Conservation (phyloP, 2,113 vertebrate species). For the Mesitornis unicolor region DNA sequence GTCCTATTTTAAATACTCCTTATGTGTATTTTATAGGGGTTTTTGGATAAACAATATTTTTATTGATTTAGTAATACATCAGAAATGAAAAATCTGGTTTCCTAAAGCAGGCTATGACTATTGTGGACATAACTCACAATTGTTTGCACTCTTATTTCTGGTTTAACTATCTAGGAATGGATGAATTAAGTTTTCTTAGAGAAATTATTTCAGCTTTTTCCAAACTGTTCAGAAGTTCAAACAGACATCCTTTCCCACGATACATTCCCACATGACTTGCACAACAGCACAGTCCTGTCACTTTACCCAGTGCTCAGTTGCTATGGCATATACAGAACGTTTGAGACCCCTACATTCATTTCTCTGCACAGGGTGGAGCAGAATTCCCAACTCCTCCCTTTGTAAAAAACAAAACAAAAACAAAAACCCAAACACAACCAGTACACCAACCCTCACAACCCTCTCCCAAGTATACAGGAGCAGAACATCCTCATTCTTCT, state of each 20-base stretch:
- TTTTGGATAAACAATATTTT: no score
- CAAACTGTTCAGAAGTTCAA: background rate
- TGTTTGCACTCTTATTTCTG: background rate
- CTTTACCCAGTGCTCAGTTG: background rate
- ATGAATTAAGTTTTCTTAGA: background rate
- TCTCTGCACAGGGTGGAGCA: background rate
- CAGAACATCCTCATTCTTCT: background rate
- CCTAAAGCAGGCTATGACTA: background rate
- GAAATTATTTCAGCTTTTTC: background rate
- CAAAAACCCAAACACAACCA: no score
- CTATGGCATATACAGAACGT: rapidly evolving
- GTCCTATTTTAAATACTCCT: background rate
- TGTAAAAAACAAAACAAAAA: background rate
- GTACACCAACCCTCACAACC: background rate
- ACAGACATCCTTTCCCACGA: background rate
- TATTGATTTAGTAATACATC: background rate
- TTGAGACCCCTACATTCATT: rapidly evolving
- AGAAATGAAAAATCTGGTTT: background rate
- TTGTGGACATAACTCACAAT: background rate
- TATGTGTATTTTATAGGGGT: rapidly evolving
- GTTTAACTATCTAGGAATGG: background rate
- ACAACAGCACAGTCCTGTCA: background rate
- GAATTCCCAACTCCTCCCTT: background rate
- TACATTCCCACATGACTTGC: background rate
- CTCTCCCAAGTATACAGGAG: rapidly evolving